phyloP scores from a whole-genome alignment of 2,797 vertebrate genomes.

The Lacerta viridis region DNA sequence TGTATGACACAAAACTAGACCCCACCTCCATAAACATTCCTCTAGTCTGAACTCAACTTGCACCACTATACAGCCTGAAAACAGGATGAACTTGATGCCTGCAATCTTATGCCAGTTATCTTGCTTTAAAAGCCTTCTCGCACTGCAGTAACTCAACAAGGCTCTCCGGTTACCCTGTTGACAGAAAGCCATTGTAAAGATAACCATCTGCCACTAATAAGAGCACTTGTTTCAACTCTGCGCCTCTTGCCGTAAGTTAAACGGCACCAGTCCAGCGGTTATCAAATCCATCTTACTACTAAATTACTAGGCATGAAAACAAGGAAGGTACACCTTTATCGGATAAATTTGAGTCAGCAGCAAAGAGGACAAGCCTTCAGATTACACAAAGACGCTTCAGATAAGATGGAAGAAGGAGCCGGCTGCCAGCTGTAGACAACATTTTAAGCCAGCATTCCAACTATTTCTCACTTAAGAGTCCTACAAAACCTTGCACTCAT shows the following conservation, averaged over 20 bases:
- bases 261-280: not conserved
- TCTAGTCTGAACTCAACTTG: not conserved
- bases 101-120: not conserved
- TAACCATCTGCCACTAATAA: not conserved
- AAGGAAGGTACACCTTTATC: not conserved
- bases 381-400: not conserved
- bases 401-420: not conserved
- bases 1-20: not conserved
- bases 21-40: not conserved
- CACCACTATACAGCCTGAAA: not conserved
- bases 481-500: not conserved
- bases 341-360: not conserved
- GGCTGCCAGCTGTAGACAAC: not conserved
- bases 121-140: not conserved
- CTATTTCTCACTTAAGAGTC: not conserved
- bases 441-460: not conserved
- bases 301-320: not conserved
- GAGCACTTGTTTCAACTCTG: not conserved
- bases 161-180: not conserved
- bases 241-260: not conserved
- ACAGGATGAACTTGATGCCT: not conserved
- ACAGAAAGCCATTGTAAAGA: not conserved
- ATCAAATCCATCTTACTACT: not conserved
- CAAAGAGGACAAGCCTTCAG: not conserved
- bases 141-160: not conserved